phyloP scores from a whole-genome alignment of 2,797 vertebrate species.

The Halcyon badia region DNA sequence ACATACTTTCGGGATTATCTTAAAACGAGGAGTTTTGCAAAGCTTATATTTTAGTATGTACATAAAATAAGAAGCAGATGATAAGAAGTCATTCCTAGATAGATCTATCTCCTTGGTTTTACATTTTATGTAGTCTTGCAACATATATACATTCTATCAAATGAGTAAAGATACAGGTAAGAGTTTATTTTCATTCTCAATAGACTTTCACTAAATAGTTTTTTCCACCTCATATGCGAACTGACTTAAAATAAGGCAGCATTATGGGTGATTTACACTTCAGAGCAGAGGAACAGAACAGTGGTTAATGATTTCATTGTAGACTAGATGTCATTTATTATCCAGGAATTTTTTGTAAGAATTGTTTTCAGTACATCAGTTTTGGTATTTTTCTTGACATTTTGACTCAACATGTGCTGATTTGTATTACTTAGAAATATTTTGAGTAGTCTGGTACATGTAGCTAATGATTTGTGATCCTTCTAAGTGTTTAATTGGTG shows the following conservation, averaged over 20 bases:
- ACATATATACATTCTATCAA: neutral
- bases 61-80: constrained; percentile 16
- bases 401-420: constrained; percentile 35
- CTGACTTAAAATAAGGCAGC: constrained; percentile 28
- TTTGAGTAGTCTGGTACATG: constrained; percentile 40
- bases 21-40: constrained; percentile 55
- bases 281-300: constrained; percentile 4
- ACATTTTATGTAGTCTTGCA: constrained; percentile 11
- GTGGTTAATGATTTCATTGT: constrained; percentile 37
- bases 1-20: constrained; percentile 45
- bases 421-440: constrained; percentile 51
- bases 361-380: constrained; percentile 39
- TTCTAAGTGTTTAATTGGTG: constrained; percentile 55
- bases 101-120: neutral
- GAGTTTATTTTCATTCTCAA: constrained; percentile 34
- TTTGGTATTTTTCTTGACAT: constrained; percentile 36
- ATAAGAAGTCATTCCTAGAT: constrained; percentile 7
- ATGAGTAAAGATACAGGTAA: neutral
- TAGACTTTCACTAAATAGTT: neutral
- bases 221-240: constrained; percentile 31
- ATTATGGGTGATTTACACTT: constrained; percentile 53
- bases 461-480: constrained; percentile 57
- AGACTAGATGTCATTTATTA: constrained; percentile 30
- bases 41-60: constrained; percentile 29
- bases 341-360: constrained; percentile 10